Percentiles rank a stretch among this genome's conserved stretches.
Evolutionary conservation across 1,140 invertebrate species (phyloP).

Genomic region (Polypedilum pembai): DNA sequence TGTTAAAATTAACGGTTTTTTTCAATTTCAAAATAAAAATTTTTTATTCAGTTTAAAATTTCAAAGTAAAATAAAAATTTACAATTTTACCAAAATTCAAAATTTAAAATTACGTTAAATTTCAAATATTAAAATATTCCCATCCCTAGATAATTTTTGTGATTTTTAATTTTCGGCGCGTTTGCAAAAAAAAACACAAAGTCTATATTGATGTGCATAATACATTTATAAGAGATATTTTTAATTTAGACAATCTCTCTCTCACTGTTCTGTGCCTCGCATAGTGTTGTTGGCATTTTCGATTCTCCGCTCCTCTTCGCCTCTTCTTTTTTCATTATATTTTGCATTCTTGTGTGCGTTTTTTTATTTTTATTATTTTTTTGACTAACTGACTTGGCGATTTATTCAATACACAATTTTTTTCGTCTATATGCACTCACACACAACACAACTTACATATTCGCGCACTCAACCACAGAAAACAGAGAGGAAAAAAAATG

Average conservation of each 20-base stretch:
- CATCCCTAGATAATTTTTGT: too few species aligned
- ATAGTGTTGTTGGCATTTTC: constrained; percentile 17
- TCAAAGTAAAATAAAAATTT: too few species aligned
- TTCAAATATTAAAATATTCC: too few species aligned
- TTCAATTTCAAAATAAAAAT: too few species aligned
- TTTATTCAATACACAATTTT: constrained; percentile 14
- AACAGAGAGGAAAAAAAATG: too few species aligned
- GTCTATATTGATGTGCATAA: constrained; percentile 27
- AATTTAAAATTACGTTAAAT: too few species aligned
- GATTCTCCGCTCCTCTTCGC: neutral
- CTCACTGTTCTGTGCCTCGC: neutral
- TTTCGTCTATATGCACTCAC: neutral
- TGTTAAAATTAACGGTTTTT: too few species aligned
- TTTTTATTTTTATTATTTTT: neutral
- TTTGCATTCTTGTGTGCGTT: constrained; percentile 25
- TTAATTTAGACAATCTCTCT: constrained; percentile 25
- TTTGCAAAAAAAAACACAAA: neutral
- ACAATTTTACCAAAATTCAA: too few species aligned
- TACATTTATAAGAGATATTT: constrained; percentile 28
- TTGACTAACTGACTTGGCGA: constrained; percentile 10
- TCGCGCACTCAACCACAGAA: too few species aligned
- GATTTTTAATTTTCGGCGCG: neutral
- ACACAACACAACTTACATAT: neutral
- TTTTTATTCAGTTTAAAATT: too few species aligned
- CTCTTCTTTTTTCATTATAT: neutral